Evolutionary conservation across 1,140 invertebrate species (phyloP), one percentile per base, ranked within the genome.

Genomic region (Nixonia krombeini): DNA sequence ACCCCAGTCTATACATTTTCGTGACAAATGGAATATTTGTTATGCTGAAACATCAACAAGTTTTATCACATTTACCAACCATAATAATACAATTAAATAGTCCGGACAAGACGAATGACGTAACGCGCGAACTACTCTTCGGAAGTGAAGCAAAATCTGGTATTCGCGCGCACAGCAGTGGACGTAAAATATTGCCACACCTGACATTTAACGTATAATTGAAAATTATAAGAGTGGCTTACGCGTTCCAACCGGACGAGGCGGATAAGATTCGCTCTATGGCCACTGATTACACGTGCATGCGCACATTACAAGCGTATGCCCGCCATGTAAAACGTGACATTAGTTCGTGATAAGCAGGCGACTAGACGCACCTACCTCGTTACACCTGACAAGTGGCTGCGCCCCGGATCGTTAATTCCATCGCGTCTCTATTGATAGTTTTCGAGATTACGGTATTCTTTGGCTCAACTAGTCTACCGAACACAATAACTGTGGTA

Each of bases 261-360:
- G 44, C 5, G 50, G 63, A 17, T 59, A 56, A 61, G 46, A 61
- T 67, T 45, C 52, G 50, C 61, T 57, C 51, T 37, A 42, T 37
- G 46, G 23, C n/a, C 46, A 23, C 29, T 57, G 25, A 68, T 61
- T 61, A 68, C 64, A 52, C 51, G 57, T 68, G 41, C 37, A 56
- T 52, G 59, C 26, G 59, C 55, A 55, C 59, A 56, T 70, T 53
- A 50, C 10, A 50, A 38, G 38, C 51, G 41, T 53, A 65, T 49
- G 57, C 56, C 53, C 55, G 57, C 50, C 47, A 25, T 53, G 67
- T 61, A 46, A 57, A 65, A 70, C 51, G 56, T 57, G 56, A 61
- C 56, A 70, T 70, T 65, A 70, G 56, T 18, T 17, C 13, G 38
- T 57, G 61, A 65, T 70, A 70, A 64, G 58, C 18, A 57, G 56